These are phyloP conservation scores for Meriones unguiculatus DNA, from an alignment of 2,113 vertebrate genomes.

Conservation along the genomic window DNA sequence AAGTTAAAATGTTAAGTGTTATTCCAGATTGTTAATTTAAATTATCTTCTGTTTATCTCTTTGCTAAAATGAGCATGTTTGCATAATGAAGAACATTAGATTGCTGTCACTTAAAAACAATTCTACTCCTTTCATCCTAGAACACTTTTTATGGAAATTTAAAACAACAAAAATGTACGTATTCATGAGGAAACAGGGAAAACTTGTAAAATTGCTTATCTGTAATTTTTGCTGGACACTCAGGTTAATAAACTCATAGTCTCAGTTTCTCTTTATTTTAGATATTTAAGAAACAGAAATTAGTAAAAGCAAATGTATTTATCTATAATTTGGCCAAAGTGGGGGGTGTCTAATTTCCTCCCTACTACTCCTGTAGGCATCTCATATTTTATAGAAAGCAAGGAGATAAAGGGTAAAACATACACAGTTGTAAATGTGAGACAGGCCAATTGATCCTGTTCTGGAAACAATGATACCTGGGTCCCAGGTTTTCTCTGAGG, in stretches of 20 bases:
- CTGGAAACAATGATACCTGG: not conserved
- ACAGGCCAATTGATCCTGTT: not conserved
- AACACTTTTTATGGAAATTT: constrained; percentile 19
- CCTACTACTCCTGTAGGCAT: not conserved
- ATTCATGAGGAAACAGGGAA: not conserved
- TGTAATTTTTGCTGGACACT: not conserved
- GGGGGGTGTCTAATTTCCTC: not conserved
- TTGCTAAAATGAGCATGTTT: constrained; percentile 39
- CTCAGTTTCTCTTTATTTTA: not conserved
- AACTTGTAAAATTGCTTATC: constrained; percentile 5
- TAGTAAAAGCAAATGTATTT: not conserved
- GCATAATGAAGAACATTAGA: not conserved
- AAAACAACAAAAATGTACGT: constrained; percentile 6
- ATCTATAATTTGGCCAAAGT: not conserved
- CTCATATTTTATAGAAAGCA: not conserved
- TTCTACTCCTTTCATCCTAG: not conserved
- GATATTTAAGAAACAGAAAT: not conserved
- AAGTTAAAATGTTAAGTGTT: not conserved
- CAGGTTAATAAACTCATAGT: not conserved
- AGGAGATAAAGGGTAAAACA: not conserved
- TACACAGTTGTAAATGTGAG: not conserved
- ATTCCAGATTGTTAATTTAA: not conserved
- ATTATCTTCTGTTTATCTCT: not conserved
- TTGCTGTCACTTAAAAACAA: not conserved
- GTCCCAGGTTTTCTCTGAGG: not conserved